Percentiles rank a stretch among this genome's conserved stretches.
phyloP scores from a whole-genome alignment of 1,140 invertebrate species.

The Harpegnathos saltator region DNA sequence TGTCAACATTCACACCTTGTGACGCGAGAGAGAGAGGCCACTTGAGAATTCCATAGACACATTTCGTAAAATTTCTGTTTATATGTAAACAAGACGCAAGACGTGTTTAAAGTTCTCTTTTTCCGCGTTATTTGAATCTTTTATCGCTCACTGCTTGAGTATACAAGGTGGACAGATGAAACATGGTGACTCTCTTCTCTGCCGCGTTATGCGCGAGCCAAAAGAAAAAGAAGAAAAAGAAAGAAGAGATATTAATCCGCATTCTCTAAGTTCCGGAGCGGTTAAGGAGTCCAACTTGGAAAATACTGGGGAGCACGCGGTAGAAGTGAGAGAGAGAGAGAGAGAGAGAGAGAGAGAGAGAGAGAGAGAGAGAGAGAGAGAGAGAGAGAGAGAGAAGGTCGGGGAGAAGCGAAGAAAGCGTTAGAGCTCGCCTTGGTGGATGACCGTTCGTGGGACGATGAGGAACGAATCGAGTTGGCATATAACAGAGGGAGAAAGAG shows the following conservation, averaged over 20 bases:
- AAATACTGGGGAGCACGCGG: background rate
- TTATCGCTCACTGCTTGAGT: background rate
- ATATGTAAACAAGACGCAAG: background rate
- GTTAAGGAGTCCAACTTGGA: slow-evolving; percentile 39
- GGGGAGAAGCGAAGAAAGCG: background rate
- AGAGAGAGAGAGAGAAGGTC: background rate
- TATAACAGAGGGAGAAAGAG: background rate
- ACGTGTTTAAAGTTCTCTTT: too few species aligned
- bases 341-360: too few species aligned
- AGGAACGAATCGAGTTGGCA: background rate
- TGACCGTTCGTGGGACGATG: slow-evolving; percentile 5
- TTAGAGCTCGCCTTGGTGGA: background rate
- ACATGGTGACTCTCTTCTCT: background rate
- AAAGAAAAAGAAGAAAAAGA: background rate
- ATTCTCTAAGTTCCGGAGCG: background rate
- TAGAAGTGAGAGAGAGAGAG: too few species aligned
- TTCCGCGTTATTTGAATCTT: too few species aligned
- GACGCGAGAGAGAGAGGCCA: background rate
- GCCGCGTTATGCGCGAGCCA: background rate
- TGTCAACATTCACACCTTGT: background rate
- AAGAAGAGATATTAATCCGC: slow-evolving; percentile 20
- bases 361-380: too few species aligned
- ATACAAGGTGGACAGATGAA: background rate
- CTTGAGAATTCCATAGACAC: too few species aligned
- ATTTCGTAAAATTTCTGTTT: background rate